Conservation (phyloP, 2,888 invertebrate genomes). For the Pristionchus mayeri region DNA sequence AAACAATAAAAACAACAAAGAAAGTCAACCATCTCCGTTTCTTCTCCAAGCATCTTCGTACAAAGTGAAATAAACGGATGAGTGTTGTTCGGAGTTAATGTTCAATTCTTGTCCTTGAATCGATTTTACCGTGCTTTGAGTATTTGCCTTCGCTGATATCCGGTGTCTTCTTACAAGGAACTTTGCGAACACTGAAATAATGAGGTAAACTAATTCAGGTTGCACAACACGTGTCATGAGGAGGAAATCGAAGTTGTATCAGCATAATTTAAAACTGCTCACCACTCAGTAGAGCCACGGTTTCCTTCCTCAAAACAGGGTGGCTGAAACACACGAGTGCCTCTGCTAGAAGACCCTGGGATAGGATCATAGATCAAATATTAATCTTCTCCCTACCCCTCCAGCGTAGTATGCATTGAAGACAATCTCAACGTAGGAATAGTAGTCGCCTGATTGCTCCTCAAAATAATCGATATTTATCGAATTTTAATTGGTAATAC, state of each 20-base stretch:
- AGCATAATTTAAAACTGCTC: too few relatives aligned
- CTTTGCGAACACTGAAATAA: too few relatives aligned
- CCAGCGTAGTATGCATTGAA: slow-evolving; percentile 17
- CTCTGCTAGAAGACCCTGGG: background rate
- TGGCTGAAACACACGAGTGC: slow-evolving; percentile 7
- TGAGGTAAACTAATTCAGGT: too few relatives aligned
- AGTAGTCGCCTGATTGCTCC: slow-evolving; percentile 35
- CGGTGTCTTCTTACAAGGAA: too few relatives aligned
- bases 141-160: background rate
- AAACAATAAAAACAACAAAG: too few relatives aligned
- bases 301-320: background rate
- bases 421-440: slow-evolving; percentile 11
- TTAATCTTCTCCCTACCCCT: background rate
- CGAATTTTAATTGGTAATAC: background rate
- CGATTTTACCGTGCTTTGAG: background rate
- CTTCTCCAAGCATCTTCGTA: slow-evolving; percentile 14
- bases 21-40: too few relatives aligned
- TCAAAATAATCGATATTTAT: background rate
- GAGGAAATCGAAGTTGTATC: too few relatives aligned
- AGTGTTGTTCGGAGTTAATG: background rate
- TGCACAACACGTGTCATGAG: too few relatives aligned
- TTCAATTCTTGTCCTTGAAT: slow-evolving; percentile 17
- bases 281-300: background rate
- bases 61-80: slow-evolving; percentile 16
- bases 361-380: too few relatives aligned